These are phyloP conservation scores for Dasyornis broadbenti DNA, from an alignment of 2,113 vertebrate genomes.

Conservation along the genomic window DNA sequence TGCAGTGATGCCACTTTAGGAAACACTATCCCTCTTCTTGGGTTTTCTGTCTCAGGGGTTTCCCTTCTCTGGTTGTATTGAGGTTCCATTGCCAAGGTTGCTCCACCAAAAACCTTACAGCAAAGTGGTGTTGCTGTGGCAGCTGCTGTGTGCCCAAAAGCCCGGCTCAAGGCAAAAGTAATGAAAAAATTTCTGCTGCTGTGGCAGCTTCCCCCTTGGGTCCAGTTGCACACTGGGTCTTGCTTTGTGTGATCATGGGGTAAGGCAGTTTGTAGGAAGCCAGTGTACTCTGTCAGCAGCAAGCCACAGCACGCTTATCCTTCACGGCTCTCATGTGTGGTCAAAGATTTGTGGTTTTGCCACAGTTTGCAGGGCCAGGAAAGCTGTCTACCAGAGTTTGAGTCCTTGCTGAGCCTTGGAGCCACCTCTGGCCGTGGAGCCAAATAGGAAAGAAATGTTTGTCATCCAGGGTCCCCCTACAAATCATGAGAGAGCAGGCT, in stretches of 20 bases:
- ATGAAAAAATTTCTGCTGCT: neutral
- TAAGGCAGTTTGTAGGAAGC: fast-evolving
- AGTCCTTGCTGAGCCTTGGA: neutral
- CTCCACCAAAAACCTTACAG: neutral
- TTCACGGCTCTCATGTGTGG: neutral
- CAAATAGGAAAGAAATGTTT: neutral
- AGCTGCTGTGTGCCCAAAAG: neutral
- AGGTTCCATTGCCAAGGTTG: neutral
- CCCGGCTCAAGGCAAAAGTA: neutral
- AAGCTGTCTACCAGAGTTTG: neutral
- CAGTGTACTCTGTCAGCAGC: fast-evolving
- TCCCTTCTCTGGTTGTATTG: neutral
- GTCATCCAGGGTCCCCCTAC: neutral
- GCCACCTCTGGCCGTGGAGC: fast-evolving
- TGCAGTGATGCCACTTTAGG: neutral
- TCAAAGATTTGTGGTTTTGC: neutral
- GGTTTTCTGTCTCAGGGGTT: neutral
- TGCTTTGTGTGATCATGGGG: neutral
- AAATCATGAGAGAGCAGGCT: neutral
- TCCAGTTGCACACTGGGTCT: neutral
- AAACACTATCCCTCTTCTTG: neutral
- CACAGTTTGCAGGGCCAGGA: neutral
- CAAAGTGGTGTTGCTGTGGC: neutral
- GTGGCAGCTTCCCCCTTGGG: neutral
- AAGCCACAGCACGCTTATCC: neutral